Percentiles rank a stretch among this genome's conserved stretches.
These are phyloP conservation scores for Drosophila rhopaloa DNA, from an alignment of 1,140 invertebrate species.

Conservation along the genomic window DNA sequence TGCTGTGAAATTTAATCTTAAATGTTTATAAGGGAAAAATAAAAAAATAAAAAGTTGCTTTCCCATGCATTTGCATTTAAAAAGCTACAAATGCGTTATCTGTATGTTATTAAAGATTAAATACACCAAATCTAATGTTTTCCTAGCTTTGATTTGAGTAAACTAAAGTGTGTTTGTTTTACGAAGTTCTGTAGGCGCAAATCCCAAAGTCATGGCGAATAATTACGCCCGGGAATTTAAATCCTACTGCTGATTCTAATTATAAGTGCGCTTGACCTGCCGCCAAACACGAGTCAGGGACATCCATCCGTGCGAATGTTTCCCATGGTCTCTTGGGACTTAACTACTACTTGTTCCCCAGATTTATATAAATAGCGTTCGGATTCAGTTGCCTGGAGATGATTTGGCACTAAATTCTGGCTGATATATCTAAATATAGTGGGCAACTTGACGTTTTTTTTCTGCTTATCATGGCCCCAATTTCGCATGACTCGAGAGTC, in stretches of 20 bases:
- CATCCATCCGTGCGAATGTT: neutral
- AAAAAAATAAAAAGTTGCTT: no score
- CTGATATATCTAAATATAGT: constrained; percentile 34
- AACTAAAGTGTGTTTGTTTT: constrained; percentile 4
- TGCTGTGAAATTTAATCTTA: no score
- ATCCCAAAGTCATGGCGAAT: constrained; percentile 19
- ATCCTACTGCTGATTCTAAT: constrained; percentile 35
- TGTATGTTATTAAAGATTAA: no score
- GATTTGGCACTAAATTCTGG: constrained; percentile 30
- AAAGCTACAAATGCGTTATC: no score
- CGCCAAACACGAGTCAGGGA: constrained; percentile 23
- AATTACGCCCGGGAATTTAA: constrained; percentile 23
- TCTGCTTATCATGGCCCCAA: constrained; percentile 66
- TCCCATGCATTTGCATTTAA: neutral
- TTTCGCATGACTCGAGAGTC: constrained; percentile 20
- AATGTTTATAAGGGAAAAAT: no score
- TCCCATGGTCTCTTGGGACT: constrained; percentile 8
- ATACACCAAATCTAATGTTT: neutral
- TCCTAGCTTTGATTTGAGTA: neutral
- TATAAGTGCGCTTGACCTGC: constrained; percentile 30
- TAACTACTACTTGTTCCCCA: constrained; percentile 12
- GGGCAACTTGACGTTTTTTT: constrained; percentile 20
- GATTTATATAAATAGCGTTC: constrained; percentile 24
- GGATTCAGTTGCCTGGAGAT: constrained; percentile 14
- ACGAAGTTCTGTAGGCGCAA: constrained; percentile 2